phyloP scores from a whole-genome alignment of 2,888 invertebrate species.

The Polymixis lichenea region DNA sequence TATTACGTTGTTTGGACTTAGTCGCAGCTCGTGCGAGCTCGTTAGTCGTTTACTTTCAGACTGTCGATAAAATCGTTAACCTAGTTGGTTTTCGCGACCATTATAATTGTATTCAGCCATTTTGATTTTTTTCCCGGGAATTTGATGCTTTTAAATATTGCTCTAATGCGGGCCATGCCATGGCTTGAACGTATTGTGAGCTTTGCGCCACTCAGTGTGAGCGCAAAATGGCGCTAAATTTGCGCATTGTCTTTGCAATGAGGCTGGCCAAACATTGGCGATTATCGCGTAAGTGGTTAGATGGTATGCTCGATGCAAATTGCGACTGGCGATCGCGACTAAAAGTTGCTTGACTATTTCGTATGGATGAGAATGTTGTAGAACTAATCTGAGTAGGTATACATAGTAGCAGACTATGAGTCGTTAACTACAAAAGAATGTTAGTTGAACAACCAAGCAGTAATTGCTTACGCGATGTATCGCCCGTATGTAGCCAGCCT shows the following conservation, averaged over 20 bases:
- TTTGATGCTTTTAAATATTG: constrained; percentile 7
- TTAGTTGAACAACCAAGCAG: neutral
- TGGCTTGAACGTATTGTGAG: neutral
- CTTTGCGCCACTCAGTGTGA: constrained; percentile 1
- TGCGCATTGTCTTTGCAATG: neutral
- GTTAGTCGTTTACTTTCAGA: neutral
- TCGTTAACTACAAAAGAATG: neutral
- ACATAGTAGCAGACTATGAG: neutral
- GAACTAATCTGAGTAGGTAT: neutral
- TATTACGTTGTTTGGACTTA: neutral
- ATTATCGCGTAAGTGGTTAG: neutral
- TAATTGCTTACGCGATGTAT: neutral
- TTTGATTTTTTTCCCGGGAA: neutral
- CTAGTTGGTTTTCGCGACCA: neutral
- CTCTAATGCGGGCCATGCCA: constrained; percentile 33
- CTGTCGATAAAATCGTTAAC: too few species aligned
- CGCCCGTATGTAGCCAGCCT: neutral
- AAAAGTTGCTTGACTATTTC: too few species aligned
- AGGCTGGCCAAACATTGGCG: neutral
- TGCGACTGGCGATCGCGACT: neutral
- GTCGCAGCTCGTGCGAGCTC: neutral
- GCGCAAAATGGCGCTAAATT: constrained; percentile 4
- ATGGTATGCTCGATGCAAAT: neutral
- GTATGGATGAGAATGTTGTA: neutral
- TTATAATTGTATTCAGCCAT: neutral